phyloP scores from a whole-genome alignment of 2,113 vertebrate genomes.

The Malaclemys terrapin region DNA sequence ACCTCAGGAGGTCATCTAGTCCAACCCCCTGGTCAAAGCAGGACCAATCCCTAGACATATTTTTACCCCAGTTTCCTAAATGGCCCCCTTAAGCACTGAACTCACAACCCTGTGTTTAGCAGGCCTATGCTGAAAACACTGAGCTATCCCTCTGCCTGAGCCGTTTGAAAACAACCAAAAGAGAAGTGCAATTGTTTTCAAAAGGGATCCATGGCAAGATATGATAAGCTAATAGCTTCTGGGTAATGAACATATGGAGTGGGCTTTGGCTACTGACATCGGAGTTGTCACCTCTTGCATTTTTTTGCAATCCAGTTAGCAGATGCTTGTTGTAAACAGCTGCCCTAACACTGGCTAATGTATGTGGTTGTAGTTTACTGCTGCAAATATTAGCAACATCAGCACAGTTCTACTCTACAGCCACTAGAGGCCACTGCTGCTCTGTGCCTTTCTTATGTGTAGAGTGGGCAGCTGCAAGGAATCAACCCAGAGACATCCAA shows the following conservation, averaged over 20 bases:
- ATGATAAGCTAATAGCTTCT: neutral
- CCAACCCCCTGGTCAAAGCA: too few species aligned
- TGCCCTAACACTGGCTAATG: neutral
- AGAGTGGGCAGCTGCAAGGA: accelerated
- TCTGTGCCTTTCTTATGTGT: neutral
- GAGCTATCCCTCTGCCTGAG: neutral
- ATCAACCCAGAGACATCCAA: neutral
- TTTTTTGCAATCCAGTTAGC: neutral
- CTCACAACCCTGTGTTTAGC: too few species aligned
- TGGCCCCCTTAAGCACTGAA: too few species aligned
- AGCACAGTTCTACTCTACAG: neutral
- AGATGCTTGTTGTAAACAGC: neutral
- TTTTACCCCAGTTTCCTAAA: too few species aligned
- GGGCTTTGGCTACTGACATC: neutral
- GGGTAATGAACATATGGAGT: neutral
- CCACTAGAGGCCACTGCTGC: slow-evolving; percentile 69
- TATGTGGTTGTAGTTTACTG: neutral
- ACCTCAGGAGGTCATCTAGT: too few species aligned
- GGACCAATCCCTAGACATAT: too few species aligned
- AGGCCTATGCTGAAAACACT: too few species aligned
- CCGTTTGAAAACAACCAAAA: neutral
- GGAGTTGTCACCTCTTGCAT: neutral
- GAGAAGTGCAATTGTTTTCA: neutral
- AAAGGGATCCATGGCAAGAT: neutral
- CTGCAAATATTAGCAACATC: accelerated